Percentiles rank a stretch among this genome's conserved stretches.
Evolutionary conservation across 2,797 vertebrate genomes (phyloP).

Genomic region (Helarctos malayanus): DNA sequence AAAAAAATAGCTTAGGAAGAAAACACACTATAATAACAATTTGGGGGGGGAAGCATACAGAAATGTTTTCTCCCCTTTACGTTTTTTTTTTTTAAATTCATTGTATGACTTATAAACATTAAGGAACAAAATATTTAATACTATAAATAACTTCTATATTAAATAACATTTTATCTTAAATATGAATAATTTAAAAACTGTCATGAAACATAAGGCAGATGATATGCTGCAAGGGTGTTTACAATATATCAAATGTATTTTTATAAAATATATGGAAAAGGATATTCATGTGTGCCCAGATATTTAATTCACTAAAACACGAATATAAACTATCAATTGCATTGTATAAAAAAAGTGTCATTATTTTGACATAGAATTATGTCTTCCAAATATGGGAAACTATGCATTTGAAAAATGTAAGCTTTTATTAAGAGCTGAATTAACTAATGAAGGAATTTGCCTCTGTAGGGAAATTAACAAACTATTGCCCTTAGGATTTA

Average conservation of each 20-base stretch:
- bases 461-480: neutral
- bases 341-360: neutral
- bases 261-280: neutral
- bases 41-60: neutral
- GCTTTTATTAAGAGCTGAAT: neutral
- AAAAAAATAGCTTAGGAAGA: neutral
- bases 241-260: neutral
- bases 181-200: neutral
- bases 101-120: neutral
- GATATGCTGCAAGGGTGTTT: neutral
- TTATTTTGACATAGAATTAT: slow-evolving; percentile 26
- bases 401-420: neutral
- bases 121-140: neutral
- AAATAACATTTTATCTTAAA: slow-evolving; percentile 7
- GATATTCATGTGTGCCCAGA: neutral
- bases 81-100: neutral
- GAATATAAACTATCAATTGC: neutral
- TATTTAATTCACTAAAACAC: neutral
- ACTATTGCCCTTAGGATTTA: neutral
- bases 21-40: neutral
- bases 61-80: neutral
- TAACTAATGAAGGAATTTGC: neutral
- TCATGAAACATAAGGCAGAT: neutral
- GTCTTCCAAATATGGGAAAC: neutral
- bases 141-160: neutral